These are phyloP conservation scores for Zygothrica quintamaculata DNA, from an alignment of 2,888 invertebrate genomes.

Conservation along the genomic window DNA sequence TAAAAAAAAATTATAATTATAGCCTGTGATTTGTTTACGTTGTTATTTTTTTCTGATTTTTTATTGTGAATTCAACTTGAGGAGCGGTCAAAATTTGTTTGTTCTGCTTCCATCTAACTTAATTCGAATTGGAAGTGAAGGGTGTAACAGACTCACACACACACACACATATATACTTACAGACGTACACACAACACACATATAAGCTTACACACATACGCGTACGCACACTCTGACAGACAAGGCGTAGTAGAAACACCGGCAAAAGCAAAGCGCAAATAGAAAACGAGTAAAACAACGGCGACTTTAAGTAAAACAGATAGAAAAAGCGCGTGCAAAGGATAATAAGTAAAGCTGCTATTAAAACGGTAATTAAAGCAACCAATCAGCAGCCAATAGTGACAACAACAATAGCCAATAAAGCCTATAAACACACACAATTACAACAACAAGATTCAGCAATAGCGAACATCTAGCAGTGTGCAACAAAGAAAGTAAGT, in stretches of 20 bases:
- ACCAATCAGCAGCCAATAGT: slow-evolving; percentile 1
- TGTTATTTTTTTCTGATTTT: slow-evolving; percentile 68
- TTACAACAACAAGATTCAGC: slow-evolving; percentile 21
- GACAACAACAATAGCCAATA: slow-evolving; percentile 18
- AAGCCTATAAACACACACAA: slow-evolving; percentile 8
- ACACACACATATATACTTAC: slow-evolving; percentile 19
- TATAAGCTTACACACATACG: not conserved
- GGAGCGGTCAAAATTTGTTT: slow-evolving; percentile 37
- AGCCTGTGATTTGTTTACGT: slow-evolving; percentile 70
- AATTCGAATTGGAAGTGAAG: slow-evolving; percentile 69
- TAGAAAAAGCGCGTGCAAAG: slow-evolving; percentile 29
- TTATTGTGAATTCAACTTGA: slow-evolving; percentile 62
- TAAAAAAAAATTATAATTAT: slow-evolving; percentile 33
- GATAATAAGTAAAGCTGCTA: slow-evolving; percentile 53
- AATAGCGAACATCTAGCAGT: slow-evolving; percentile 27
- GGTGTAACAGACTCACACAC: slow-evolving; percentile 56
- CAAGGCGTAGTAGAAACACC: slow-evolving; percentile 62
- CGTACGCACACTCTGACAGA: slow-evolving; percentile 19
- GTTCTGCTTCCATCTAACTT: slow-evolving; percentile 32
- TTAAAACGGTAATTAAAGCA: slow-evolving; percentile 53
- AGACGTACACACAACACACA: slow-evolving; percentile 5
- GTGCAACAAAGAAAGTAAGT: slow-evolving; percentile 73
- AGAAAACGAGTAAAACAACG: slow-evolving; percentile 38
- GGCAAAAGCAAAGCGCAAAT: slow-evolving; percentile 61
- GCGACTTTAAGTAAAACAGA: slow-evolving; percentile 31